These are phyloP conservation scores for Trachythela sp. DNA, from an alignment of 64 coral and sea anemone genomes.

Conservation along the genomic window DNA sequence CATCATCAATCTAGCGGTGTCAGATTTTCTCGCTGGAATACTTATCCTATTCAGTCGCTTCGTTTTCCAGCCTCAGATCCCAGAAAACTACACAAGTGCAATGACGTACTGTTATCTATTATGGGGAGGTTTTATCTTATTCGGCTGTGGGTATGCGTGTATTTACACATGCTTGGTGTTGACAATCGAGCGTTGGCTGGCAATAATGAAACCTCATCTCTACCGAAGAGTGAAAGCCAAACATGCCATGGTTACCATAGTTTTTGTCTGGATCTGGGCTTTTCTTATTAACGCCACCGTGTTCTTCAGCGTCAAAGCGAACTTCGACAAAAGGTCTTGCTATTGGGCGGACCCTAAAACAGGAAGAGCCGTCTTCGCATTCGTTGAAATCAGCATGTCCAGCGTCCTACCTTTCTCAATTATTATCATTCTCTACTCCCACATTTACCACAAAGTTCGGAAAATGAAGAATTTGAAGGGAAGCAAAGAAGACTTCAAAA, in stretches of 20 bases:
- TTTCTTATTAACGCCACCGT: constrained; percentile 1
- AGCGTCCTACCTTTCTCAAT: background rate
- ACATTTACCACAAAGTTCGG: constrained; percentile 1
- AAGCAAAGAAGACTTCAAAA: background rate
- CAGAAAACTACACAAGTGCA: background rate
- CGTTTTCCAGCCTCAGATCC: background rate
- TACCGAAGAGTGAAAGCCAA: background rate
- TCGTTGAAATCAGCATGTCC: background rate
- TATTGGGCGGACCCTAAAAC: background rate
- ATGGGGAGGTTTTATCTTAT: background rate
- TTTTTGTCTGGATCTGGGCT: background rate
- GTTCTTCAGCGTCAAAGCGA: background rate
- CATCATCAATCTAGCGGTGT: background rate
- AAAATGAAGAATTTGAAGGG: background rate
- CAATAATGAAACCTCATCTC: background rate
- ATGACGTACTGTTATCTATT: background rate
- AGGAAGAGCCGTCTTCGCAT: background rate
- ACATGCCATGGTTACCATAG: background rate
- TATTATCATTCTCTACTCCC: background rate
- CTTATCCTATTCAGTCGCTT: background rate
- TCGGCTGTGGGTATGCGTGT: background rate
- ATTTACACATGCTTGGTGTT: constrained; percentile 13
- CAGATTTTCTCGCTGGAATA: background rate
- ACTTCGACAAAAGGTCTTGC: background rate
- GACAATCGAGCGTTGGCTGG: constrained; percentile 26